These are phyloP conservation scores for Peromyscus polionotus DNA, from an alignment of 2,113 vertebrate genomes.

Conservation along the genomic window DNA sequence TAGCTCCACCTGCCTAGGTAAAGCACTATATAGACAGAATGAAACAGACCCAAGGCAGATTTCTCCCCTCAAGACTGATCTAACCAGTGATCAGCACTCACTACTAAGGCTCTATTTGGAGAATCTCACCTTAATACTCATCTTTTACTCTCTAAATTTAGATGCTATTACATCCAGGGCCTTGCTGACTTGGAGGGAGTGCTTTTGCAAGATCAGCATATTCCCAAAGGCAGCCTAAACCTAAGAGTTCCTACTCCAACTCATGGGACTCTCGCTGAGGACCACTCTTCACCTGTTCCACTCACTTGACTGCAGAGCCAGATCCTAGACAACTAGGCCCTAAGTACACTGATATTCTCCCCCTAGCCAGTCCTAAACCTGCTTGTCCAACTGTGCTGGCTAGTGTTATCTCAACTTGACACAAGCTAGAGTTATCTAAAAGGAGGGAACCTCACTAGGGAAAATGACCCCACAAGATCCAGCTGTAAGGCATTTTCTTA, in stretches of 20 bases:
- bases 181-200: neutral
- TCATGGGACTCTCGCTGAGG: fast-evolving
- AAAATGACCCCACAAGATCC: neutral
- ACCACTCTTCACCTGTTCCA: neutral
- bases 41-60: no score
- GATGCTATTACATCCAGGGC: neutral
- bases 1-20: fast-evolving
- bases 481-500: neutral
- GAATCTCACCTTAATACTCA: neutral
- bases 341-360: neutral
- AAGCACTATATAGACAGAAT: neutral
- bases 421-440: neutral
- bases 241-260: no score
- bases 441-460: neutral
- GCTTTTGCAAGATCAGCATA: neutral
- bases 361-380: no score
- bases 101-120: neutral
- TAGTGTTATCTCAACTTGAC: neutral
- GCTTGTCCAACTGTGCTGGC: neutral
- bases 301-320: no score
- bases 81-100: no score
- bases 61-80: neutral
- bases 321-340: neutral
- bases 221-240: neutral
- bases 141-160: neutral